Conservation (phyloP, 2,888 invertebrate genomes). For the Barypeithes pellucidus region DNA sequence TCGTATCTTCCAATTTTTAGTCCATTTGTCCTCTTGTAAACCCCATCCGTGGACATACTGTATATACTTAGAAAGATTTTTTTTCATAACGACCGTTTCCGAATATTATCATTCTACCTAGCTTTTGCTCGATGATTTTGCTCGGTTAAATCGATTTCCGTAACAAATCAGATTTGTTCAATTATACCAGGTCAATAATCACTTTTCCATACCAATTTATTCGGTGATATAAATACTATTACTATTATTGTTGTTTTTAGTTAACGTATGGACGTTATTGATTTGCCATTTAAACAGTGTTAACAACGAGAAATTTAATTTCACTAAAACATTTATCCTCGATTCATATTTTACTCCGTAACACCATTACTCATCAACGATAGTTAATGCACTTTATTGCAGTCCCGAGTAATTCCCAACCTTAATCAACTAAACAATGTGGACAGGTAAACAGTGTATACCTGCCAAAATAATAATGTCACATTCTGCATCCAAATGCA, state of each 20-base stretch:
- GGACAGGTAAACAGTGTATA: slow-evolving; percentile 29
- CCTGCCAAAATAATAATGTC: slow-evolving; percentile 18
- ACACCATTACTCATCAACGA: slow-evolving; percentile 5
- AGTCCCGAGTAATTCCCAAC: slow-evolving; percentile 41
- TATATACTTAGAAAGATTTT: no score
- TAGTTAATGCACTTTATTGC: slow-evolving; percentile 38
- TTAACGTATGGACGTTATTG: neutral
- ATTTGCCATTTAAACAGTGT: neutral
- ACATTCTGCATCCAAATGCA: neutral
- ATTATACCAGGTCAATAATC: neutral
- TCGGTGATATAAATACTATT: no score
- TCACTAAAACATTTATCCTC: slow-evolving; percentile 1
- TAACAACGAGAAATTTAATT: neutral
- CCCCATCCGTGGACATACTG: no score
- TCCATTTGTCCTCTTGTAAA: no score
- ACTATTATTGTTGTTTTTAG: no score
- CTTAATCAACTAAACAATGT: slow-evolving; percentile 40
- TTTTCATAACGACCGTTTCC: no score
- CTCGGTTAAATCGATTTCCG: neutral
- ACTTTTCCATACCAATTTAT: neutral
- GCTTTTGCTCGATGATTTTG: no score
- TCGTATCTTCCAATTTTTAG: no score
- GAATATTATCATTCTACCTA: no score
- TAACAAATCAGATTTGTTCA: neutral
- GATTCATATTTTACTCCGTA: slow-evolving; percentile 12